Evolutionary conservation across 23 tunicate genomes (phyloP).

Genomic region (Corella eumyota): DNA sequence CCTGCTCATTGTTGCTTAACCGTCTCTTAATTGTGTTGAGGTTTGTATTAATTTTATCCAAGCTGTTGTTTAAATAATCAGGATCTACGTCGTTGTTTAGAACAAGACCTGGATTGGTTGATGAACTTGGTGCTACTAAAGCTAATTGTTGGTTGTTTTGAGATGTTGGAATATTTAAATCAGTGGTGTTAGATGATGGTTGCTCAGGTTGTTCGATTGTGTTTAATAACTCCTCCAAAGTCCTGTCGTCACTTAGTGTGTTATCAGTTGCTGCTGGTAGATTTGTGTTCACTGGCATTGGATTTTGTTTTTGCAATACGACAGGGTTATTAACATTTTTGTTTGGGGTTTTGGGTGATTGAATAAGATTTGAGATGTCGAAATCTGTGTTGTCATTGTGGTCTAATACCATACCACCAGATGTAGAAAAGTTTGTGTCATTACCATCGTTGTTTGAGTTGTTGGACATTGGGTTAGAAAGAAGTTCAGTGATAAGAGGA

Average conservation of each 20-base stretch:
- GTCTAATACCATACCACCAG: background rate
- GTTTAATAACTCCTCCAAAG: too few relatives aligned
- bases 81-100: background rate
- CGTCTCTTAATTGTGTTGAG: slow-evolving; percentile 40
- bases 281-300: too few relatives aligned
- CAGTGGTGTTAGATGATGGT: background rate
- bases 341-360: background rate
- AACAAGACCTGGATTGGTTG: background rate
- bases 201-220: background rate
- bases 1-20: slow-evolving; percentile 29
- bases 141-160: slow-evolving; percentile 14
- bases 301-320: too few relatives aligned
- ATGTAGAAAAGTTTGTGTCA: background rate
- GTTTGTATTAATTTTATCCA: slow-evolving; percentile 45
- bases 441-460: background rate
- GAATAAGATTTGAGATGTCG: slow-evolving; percentile 19
- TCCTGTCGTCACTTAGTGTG: too few relatives aligned
- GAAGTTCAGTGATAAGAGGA: slow-evolving; percentile 44
- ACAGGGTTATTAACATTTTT: background rate
- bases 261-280: too few relatives aligned
- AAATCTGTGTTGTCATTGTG: background rate
- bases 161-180: background rate
- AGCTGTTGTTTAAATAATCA: slow-evolving; percentile 19
- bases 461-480: background rate
- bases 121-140: background rate